These are phyloP conservation scores for Naja naja DNA, from an alignment of 2,113 vertebrate genomes.

Conservation along the genomic window DNA sequence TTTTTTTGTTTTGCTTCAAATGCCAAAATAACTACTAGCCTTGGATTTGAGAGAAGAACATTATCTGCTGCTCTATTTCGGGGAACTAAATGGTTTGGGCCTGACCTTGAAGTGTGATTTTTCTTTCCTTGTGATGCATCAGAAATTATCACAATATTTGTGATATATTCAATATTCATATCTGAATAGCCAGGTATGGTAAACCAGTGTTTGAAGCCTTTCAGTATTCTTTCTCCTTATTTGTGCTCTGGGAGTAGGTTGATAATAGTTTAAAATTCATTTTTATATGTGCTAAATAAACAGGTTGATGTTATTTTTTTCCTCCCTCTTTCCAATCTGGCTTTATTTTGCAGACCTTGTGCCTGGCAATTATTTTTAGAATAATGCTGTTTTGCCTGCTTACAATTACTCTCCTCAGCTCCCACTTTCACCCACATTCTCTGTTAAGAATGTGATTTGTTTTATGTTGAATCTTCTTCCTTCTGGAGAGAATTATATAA, in stretches of 20 bases:
- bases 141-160: background rate
- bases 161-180: background rate
- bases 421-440: background rate
- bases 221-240: background rate
- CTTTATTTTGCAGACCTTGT: background rate
- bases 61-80: background rate
- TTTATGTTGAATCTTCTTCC: background rate
- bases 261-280: background rate
- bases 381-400: background rate
- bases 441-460: background rate
- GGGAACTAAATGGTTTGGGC: background rate
- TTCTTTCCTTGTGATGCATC: background rate
- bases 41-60: background rate
- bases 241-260: background rate
- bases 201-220: background rate
- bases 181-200: background rate
- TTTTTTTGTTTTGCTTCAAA: background rate
- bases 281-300: background rate
- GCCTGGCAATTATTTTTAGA: background rate
- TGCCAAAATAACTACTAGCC: background rate
- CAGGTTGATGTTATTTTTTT: background rate
- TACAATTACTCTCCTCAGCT: background rate
- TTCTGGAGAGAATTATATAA: background rate
- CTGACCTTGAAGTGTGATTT: background rate
- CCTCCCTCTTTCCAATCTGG: background rate